phyloP scores from a whole-genome alignment of 2,113 vertebrate species.

The Zosterops hypoxanthus region DNA sequence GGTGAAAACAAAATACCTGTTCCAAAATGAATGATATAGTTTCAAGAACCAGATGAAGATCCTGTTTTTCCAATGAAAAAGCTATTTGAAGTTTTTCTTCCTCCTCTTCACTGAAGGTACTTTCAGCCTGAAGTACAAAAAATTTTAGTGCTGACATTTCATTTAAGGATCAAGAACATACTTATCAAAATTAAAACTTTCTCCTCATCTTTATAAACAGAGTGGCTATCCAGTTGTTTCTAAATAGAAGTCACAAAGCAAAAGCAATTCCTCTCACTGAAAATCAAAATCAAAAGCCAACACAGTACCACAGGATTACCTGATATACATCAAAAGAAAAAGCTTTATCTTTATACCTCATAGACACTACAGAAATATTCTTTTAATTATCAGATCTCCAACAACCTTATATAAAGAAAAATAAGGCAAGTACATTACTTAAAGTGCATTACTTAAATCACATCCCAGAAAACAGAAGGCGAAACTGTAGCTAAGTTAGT shows the following conservation, averaged over 20 bases:
- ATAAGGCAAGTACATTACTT: neutral
- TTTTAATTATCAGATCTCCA: neutral
- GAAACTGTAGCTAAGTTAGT: neutral
- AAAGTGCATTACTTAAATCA: neutral
- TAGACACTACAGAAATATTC: neutral
- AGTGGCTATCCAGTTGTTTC: neutral
- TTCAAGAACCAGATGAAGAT: conserved; percentile 89
- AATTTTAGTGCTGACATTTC: neutral
- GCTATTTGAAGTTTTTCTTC: conserved; percentile 91
- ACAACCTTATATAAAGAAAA: neutral
- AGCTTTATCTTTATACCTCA: neutral
- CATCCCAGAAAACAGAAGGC: neutral
- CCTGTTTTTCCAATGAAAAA: conserved; percentile 87
- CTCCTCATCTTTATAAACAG: neutral
- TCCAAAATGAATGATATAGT: conserved; percentile 89
- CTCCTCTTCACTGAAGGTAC: conserved; percentile 92
- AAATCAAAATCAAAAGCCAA: neutral
- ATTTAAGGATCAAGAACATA: neutral
- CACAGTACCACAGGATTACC: neutral
- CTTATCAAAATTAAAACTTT: neutral
- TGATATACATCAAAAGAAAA: neutral
- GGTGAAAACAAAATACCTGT: conserved; percentile 79
- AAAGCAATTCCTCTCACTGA: neutral
- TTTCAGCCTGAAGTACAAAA: conserved; percentile 81
- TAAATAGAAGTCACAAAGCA: neutral